Evolutionary conservation across 2,113 vertebrate species (phyloP).

Genomic region (Lagopus muta): DNA sequence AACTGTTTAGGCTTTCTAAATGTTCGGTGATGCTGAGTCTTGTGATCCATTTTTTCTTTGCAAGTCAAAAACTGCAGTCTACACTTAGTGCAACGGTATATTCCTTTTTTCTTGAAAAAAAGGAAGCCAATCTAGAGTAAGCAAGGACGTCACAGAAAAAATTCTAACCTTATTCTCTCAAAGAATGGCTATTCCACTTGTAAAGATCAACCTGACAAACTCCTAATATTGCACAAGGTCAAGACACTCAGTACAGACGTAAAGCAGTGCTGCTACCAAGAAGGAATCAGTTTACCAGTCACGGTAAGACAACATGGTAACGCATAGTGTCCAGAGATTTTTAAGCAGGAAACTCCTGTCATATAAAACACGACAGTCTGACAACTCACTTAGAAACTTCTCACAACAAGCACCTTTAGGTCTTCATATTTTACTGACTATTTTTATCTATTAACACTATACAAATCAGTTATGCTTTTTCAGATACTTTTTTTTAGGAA

Average conservation of each 20-base stretch:
- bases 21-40: slow-evolving; percentile 91
- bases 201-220: neutral
- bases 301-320: neutral
- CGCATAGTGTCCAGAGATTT: neutral
- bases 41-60: slow-evolving; percentile 96
- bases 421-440: neutral
- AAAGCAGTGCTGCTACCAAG: neutral
- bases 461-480: rapidly evolving
- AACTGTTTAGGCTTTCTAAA: slow-evolving; percentile 92
- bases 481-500: neutral
- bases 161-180: neutral
- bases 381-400: neutral
- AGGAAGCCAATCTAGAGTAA: neutral
- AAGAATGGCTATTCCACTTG: neutral
- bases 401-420: neutral
- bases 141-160: neutral
- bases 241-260: neutral
- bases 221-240: neutral
- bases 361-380: neutral
- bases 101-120: slow-evolving; percentile 89
- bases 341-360: neutral
- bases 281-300: neutral
- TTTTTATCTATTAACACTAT: neutral
- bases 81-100: slow-evolving; percentile 96
- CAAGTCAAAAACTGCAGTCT: slow-evolving; percentile 94